Percentiles rank a stretch among this genome's conserved stretches.
Conservation (phyloP, 1,140 invertebrate genomes). For the Calycopis cecrops region DNA sequence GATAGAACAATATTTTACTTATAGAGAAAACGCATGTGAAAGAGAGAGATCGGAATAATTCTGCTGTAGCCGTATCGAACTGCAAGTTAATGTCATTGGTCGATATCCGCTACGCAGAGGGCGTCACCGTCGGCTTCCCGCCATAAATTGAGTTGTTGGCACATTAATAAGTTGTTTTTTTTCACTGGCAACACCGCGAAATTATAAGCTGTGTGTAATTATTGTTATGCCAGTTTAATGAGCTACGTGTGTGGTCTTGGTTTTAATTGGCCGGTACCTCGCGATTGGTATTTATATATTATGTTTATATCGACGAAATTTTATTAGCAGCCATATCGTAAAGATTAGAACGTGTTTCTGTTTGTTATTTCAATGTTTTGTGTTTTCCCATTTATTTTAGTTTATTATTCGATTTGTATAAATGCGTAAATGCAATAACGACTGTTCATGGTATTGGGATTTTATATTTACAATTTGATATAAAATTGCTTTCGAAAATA, state of each 20-base stretch:
- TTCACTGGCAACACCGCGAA: slow-evolving; percentile 50
- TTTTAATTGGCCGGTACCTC: slow-evolving; percentile 10
- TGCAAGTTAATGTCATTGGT: slow-evolving; percentile 36
- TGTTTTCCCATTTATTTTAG: background rate
- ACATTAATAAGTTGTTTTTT: slow-evolving; percentile 68
- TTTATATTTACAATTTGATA: too few species aligned
- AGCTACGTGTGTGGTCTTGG: slow-evolving; percentile 57
- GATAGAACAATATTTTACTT: background rate
- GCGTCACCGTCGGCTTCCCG: slow-evolving; percentile 58
- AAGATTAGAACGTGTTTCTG: slow-evolving; percentile 10
- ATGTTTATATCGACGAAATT: slow-evolving; percentile 10
- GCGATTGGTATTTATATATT: slow-evolving; percentile 8
- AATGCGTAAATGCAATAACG: background rate
- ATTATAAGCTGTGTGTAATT: slow-evolving; percentile 64
- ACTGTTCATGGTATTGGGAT: too few species aligned
- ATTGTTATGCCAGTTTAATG: slow-evolving; percentile 58
- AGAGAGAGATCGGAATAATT: background rate
- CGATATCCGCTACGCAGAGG: slow-evolving; percentile 43
- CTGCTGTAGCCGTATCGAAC: background rate
- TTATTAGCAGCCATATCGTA: slow-evolving; percentile 11
- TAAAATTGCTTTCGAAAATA: too few species aligned
- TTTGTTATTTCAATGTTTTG: slow-evolving; percentile 9
- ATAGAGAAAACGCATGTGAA: background rate
- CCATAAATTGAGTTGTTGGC: slow-evolving; percentile 72
- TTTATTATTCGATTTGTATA: slow-evolving; percentile 1